These are phyloP conservation scores for Dolichotis patagonum DNA, from an alignment of 2,113 vertebrate genomes.

Conservation along the genomic window DNA sequence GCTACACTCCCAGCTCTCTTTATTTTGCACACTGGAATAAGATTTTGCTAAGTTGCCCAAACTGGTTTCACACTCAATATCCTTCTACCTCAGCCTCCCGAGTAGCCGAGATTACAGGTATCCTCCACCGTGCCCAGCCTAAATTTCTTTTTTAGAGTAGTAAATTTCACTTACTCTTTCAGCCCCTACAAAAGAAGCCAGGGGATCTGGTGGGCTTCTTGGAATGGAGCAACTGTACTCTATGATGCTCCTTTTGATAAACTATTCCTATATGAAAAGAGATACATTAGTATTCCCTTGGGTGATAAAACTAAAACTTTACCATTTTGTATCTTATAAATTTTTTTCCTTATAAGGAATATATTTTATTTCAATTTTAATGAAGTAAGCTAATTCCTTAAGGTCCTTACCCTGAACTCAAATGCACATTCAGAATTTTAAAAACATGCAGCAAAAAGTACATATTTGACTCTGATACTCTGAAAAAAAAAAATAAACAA, in stretches of 20 bases:
- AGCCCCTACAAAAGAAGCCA: neutral
- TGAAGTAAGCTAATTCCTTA: neutral
- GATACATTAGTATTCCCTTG: neutral
- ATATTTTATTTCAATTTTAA: constrained; percentile 35
- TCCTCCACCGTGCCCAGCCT: neutral
- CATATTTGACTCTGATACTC: neutral
- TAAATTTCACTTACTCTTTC: constrained; percentile 34
- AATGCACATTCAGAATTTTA: constrained; percentile 48
- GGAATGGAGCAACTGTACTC: constrained; percentile 6
- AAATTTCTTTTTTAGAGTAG: neutral
- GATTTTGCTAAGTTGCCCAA: neutral
- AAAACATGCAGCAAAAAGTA: constrained; percentile 45
- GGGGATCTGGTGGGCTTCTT: neutral
- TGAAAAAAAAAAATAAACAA: neutral
- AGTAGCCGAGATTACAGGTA: neutral
- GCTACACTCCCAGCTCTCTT: neutral
- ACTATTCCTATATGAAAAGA: neutral
- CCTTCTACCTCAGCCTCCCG: neutral
- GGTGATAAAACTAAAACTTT: constrained; percentile 27
- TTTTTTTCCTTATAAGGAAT: neutral
- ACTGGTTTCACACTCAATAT: neutral
- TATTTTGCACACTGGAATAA: neutral
- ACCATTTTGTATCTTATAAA: neutral
- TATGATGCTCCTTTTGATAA: neutral
- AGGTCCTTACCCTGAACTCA: constrained; percentile 14